phyloP scores from a whole-genome alignment of 2,888 invertebrate species.

The Hofmannophila pseudospretella region DNA sequence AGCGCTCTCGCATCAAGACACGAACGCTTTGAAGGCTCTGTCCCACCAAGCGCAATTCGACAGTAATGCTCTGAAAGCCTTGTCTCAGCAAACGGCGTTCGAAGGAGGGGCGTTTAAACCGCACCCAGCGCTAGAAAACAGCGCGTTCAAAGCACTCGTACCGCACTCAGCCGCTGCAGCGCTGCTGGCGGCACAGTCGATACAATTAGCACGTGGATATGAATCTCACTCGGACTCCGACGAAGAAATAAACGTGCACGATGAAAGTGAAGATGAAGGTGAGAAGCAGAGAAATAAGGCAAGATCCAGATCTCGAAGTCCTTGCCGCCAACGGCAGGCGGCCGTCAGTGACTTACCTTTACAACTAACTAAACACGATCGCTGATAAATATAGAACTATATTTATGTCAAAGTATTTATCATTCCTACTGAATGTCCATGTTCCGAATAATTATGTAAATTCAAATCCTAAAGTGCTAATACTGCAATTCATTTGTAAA shows the following conservation, averaged over 20 bases:
- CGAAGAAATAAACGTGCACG: slow-evolving; percentile 92
- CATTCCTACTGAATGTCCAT: slow-evolving; percentile 53
- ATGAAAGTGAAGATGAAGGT: slow-evolving; percentile 82
- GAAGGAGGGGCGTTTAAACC: slow-evolving; percentile 61
- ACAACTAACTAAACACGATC: slow-evolving; percentile 85
- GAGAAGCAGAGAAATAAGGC: slow-evolving; percentile 63
- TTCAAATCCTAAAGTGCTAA: slow-evolving; percentile 51
- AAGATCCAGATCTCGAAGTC: slow-evolving; percentile 68
- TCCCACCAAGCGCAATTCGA: slow-evolving; percentile 78
- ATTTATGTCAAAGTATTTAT: slow-evolving; percentile 54
- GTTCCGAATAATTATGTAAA: slow-evolving; percentile 53
- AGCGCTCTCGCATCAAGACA: slow-evolving; percentile 82
- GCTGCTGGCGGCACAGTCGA: slow-evolving; percentile 69
- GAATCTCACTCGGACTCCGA: slow-evolving; percentile 81
- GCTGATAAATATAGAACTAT: slow-evolving; percentile 56
- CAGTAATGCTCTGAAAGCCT: slow-evolving; percentile 74
- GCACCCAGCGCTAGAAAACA: slow-evolving; percentile 84
- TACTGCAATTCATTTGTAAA: slow-evolving; percentile 59
- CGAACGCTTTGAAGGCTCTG: slow-evolving; percentile 76
- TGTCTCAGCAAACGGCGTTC: slow-evolving; percentile 53
- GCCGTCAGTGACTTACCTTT: slow-evolving; percentile 77
- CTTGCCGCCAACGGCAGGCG: slow-evolving; percentile 46
- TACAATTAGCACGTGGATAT: slow-evolving; percentile 64
- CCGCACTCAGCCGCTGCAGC: slow-evolving; percentile 82
- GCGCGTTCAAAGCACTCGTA: slow-evolving; percentile 89